Evolutionary conservation across 2,797 vertebrate genomes (phyloP).

Genomic region (Tamandua tetradactyla): DNA sequence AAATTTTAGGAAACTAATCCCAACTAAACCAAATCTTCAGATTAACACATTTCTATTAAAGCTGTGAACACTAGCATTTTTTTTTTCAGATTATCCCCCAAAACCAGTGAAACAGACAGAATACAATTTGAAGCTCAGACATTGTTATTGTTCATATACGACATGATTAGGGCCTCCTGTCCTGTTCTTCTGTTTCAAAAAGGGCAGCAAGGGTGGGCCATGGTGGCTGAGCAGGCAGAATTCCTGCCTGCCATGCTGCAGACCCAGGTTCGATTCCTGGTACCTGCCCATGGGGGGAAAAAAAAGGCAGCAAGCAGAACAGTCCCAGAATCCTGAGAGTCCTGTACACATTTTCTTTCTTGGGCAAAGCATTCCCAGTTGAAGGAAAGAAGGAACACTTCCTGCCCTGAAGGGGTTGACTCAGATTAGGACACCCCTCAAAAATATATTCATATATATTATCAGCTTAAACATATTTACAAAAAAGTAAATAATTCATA

Average conservation of each 20-base stretch:
- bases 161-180: not conserved
- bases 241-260: too few relatives aligned
- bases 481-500: not conserved
- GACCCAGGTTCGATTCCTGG: too few relatives aligned
- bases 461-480: not conserved
- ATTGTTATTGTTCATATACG: not conserved
- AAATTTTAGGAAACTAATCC: not conserved
- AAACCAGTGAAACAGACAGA: constrained; percentile 43
- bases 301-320: not conserved
- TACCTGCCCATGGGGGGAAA: too few relatives aligned
- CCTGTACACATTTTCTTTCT: not conserved
- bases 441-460: not conserved
- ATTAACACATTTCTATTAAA: constrained; percentile 39
- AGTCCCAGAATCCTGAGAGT: not conserved
- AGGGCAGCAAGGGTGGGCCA: too few relatives aligned
- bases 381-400: not conserved
- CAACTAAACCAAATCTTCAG: not conserved
- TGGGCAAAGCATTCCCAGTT: not conserved
- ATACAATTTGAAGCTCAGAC: constrained; percentile 4
- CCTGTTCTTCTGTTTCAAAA: constrained; percentile 48
- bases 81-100: constrained; percentile 13
- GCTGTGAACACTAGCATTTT: not conserved
- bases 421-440: not conserved
- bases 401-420: not conserved
- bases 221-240: too few relatives aligned